Base-by-base conservation (phyloP, 64 coral and sea anemone species). In the Platygyra sinensis region DNA sequence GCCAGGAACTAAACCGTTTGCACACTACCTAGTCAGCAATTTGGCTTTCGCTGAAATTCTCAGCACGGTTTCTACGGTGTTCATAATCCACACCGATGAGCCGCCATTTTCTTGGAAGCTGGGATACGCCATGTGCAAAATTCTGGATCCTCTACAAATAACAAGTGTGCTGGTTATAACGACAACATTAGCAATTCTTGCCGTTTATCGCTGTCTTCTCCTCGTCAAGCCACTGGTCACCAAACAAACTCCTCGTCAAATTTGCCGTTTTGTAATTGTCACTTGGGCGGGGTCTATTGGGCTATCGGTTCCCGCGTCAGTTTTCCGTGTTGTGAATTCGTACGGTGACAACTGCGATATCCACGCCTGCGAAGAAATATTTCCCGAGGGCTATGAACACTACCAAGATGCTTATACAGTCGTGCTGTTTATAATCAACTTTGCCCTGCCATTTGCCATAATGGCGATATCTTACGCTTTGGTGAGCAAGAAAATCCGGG, bases 21-120 rank as follows among this genome's bases (percentile, higher is more conserved):
- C 91, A 2, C 64, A 92, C 39, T 86, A 92, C 74, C 54, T 96
- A 42, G 91, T 96, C 32, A 90, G 91, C 10, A 93, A 91, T 39
- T 89, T 96, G 30, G 95, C 91, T 8, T 73, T 87, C 30, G 95
- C 95, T 20, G 95, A 96, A 65, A 92, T 96, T 10, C 82, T 93
- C 28, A 91, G 92, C 75, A 94, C 82, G 5, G 0, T 84, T 4
- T 80, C 82, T 5, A 49, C 94, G 29, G 72, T 76, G 22, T 94
- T 94, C 14, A 65, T 67, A 30, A 76, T 75, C 27, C 77, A 86
- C 42, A 80, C 80, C 46, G 77, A 94, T 31, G 95, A 96, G 27
- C 50, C 80, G 72, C 63, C 75, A 25, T 78, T 80, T 29, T 77
- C 86, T n/a, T 96, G 95, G 95, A 73, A 80, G 32, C 93, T 96